Conservation (phyloP, 2,797 vertebrate genomes). For the Thripadectes ignobilis region DNA sequence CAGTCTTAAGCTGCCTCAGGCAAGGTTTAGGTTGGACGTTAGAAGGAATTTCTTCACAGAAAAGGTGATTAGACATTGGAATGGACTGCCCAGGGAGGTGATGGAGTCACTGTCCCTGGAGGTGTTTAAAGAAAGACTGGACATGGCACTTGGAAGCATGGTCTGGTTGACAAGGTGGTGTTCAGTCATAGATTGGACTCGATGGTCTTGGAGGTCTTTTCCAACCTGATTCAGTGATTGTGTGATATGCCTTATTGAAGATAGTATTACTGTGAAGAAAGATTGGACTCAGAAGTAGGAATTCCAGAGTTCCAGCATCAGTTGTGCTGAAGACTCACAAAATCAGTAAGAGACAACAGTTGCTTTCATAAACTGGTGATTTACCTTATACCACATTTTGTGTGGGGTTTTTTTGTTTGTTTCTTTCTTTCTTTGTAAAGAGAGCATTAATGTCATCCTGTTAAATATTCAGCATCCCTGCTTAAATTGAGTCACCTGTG, state of each 20-base stretch:
- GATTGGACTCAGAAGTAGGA: not conserved
- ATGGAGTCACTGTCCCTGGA: not conserved
- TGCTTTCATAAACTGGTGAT: not conserved
- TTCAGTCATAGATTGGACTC: not conserved
- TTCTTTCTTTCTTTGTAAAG: not conserved
- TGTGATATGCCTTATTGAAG: not conserved
- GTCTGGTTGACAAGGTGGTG: not conserved
- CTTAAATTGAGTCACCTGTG: not conserved
- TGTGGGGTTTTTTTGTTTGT: not conserved
- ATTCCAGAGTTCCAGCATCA: not conserved
- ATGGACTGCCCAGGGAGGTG: not conserved
- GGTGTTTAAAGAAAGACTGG: not conserved
- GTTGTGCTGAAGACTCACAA: not conserved
- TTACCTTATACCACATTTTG: not conserved
- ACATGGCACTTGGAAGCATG: not conserved
- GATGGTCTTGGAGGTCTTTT: not conserved
- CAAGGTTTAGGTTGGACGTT: not conserved
- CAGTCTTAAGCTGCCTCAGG: not conserved
- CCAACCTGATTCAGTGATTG: not conserved
- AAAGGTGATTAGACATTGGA: not conserved
- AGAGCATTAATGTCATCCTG: not conserved
- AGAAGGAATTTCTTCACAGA: not conserved
- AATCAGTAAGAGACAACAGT: not conserved
- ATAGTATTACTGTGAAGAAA: not conserved
- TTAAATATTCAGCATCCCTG: not conserved